These are phyloP conservation scores for Notarius lentiginosus DNA, from an alignment of 2,113 vertebrate species.

Conservation along the genomic window DNA sequence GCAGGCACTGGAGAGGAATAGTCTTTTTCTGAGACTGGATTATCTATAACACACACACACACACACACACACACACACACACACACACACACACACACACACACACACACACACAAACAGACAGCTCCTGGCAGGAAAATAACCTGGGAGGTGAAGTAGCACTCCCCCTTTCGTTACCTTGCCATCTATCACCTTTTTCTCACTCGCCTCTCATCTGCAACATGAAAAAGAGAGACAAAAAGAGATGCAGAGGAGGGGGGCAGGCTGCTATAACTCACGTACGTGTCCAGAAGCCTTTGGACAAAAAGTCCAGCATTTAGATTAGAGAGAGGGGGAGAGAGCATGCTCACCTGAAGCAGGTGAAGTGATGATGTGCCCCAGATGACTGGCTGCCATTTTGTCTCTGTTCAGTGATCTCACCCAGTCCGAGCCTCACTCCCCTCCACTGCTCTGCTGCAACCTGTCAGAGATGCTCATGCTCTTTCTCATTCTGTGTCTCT, in stretches of 20 bases:
- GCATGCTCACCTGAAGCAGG: background rate
- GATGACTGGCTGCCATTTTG: slow-evolving; percentile 1
- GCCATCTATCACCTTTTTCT: slow-evolving; percentile 22
- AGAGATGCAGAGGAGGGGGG: background rate
- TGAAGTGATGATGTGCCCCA: slow-evolving; percentile 38
- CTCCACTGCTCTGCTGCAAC: too few species aligned
- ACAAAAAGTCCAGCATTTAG: background rate
- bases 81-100: too few species aligned
- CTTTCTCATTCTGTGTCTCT: background rate
- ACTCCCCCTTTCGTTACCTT: background rate
- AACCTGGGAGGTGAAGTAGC: slow-evolving; percentile 13
- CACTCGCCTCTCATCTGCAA: background rate
- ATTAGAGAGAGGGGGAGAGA: background rate
- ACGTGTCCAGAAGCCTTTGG: background rate
- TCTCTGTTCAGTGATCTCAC: too few species aligned
- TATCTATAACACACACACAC: background rate
- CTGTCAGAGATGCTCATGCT: background rate
- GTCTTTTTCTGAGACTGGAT: slow-evolving; percentile 11
- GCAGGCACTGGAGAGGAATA: slow-evolving; percentile 9
- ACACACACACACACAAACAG: too few species aligned
- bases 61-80: too few species aligned
- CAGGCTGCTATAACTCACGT: background rate
- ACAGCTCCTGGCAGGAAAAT: slow-evolving; percentile 5
- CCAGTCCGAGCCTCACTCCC: too few species aligned
- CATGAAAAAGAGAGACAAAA: background rate